phyloP scores from a whole-genome alignment of 92 coral and sea anemone genomes.

The Desmophyllum pertusum region DNA sequence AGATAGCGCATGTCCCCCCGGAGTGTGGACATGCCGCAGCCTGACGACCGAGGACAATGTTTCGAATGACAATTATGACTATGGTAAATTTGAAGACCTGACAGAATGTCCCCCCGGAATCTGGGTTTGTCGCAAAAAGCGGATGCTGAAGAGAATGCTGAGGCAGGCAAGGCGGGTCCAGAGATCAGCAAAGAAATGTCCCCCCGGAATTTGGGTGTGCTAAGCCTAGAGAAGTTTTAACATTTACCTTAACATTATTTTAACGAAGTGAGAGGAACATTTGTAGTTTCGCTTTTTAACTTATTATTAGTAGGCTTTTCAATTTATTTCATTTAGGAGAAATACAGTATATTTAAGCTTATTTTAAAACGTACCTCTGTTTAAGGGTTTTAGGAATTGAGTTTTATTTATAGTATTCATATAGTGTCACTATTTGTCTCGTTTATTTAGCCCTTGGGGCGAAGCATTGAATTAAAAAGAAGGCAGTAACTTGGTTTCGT shows the following conservation, averaged over 20 bases:
- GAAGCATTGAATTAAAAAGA: slow-evolving; percentile 17
- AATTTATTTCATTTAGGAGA: slow-evolving; percentile 10
- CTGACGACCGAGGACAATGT: neutral
- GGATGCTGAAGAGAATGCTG: neutral
- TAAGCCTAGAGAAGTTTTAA: neutral
- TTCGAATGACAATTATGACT: neutral
- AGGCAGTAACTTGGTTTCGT: neutral
- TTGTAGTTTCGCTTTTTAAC: slow-evolving; percentile 25
- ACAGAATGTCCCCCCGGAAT: slow-evolving; percentile 9
- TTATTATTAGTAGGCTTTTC: slow-evolving; percentile 20
- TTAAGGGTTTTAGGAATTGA: slow-evolving; percentile 23
- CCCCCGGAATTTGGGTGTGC: slow-evolving; percentile 30
- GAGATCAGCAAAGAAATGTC: slow-evolving; percentile 15
- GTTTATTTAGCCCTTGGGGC: slow-evolving; percentile 12
- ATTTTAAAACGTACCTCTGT: slow-evolving; percentile 16
- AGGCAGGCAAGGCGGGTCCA: slow-evolving; percentile 4
- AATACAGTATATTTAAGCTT: slow-evolving; percentile 29
- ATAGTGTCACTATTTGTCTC: slow-evolving; percentile 13
- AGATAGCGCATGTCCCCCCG: too few relatives aligned
- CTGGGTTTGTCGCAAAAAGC: slow-evolving; percentile 16
- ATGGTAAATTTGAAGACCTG: neutral
- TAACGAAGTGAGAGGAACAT: slow-evolving; percentile 9
- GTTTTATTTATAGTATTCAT: slow-evolving; percentile 31
- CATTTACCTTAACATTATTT: neutral
- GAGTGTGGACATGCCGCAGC: too few relatives aligned